Conservation (phyloP, 2,888 invertebrate genomes). For the Apoda limacodes region DNA sequence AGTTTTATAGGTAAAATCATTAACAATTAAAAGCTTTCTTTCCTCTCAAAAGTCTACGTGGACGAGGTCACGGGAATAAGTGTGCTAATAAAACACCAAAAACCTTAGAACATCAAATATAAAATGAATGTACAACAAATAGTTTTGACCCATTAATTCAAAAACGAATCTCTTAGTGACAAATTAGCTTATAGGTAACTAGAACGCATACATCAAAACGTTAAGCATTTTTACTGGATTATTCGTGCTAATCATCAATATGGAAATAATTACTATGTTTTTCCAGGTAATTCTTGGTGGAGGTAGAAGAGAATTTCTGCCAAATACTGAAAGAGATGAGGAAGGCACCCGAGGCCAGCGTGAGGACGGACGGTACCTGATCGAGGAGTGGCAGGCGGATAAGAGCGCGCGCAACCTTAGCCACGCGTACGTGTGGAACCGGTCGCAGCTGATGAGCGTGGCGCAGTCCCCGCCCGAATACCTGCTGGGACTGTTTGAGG, state of each 20-base stretch:
- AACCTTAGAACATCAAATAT: too few relatives aligned
- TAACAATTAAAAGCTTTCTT: too few relatives aligned
- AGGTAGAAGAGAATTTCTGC: slow-evolving; percentile 74
- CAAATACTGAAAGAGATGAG: slow-evolving; percentile 55
- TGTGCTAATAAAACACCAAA: too few relatives aligned
- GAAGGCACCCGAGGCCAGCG: slow-evolving; percentile 53
- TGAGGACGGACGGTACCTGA: slow-evolving; percentile 73
- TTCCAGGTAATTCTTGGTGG: slow-evolving; percentile 77
- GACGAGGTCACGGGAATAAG: too few relatives aligned
- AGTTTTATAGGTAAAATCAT: too few relatives aligned
- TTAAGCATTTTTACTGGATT: background rate
- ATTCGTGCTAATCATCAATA: too few relatives aligned
- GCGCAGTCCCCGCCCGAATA: slow-evolving; percentile 66
- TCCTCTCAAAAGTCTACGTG: too few relatives aligned
- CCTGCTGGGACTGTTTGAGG: slow-evolving; percentile 72
- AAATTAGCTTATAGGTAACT: too few relatives aligned
- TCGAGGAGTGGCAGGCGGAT: slow-evolving; percentile 72
- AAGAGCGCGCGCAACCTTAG: slow-evolving; percentile 38
- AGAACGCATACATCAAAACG: too few relatives aligned
- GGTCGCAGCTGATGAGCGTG: slow-evolving; percentile 57
- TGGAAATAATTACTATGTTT: slow-evolving; percentile 1
- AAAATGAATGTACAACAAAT: too few relatives aligned
- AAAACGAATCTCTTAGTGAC: too few relatives aligned
- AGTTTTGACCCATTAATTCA: too few relatives aligned
- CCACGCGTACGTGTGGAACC: slow-evolving; percentile 68